Evolutionary conservation across 2,888 invertebrate species (phyloP).

Genomic region (Caenorhabditis sulstoni): DNA sequence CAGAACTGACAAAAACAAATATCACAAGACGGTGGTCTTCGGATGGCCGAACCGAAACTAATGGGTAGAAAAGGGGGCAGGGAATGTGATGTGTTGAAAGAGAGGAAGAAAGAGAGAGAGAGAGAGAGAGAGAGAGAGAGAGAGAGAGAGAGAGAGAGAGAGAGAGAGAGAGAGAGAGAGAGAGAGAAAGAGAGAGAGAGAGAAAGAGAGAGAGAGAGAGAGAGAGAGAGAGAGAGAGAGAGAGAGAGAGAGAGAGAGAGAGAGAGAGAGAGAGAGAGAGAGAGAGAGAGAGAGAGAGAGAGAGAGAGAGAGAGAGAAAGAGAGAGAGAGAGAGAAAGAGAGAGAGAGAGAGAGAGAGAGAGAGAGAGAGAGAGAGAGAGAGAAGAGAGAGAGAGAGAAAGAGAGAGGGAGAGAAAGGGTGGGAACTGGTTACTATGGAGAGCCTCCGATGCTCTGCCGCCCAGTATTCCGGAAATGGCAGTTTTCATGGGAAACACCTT

Average conservation of each 20-base stretch:
- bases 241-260: not conserved
- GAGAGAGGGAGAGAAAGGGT: no score
- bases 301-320: constrained; percentile 5
- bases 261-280: constrained; percentile 1
- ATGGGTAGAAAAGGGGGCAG: not conserved
- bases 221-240: no score
- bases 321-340: constrained; percentile 12
- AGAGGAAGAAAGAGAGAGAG: not conserved
- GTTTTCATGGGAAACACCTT: no score
- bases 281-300: not conserved
- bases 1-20: constrained; percentile 5
- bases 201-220: no score
- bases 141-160: constrained; percentile 12
- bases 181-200: not conserved
- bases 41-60: constrained; percentile 7
- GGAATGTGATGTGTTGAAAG: not conserved
- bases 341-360: constrained; percentile 7
- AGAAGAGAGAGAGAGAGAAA: no score
- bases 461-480: no score
- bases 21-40: constrained; percentile 7
- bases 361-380: not conserved
- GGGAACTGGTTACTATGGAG: constrained; percentile 10
- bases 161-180: constrained; percentile 7
- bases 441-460: not conserved
- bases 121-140: constrained; percentile 6